Conservation (phyloP, 2,888 invertebrate genomes). For the Blastobasis adustella region DNA sequence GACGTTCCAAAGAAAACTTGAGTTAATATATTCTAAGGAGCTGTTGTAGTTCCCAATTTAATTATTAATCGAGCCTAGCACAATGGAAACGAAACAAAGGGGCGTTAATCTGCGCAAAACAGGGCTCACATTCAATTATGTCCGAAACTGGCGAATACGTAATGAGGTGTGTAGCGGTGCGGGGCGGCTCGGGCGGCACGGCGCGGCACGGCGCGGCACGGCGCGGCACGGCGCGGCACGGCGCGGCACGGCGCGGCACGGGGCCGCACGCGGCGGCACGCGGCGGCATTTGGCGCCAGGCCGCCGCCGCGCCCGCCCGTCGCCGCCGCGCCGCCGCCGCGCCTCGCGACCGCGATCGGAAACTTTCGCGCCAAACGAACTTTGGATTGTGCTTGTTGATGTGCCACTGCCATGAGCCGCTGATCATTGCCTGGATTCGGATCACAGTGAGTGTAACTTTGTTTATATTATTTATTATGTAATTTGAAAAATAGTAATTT, state of each 20-base stretch:
- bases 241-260: background rate
- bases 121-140: conserved; percentile 41
- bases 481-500: too few relatives aligned
- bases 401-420: too few relatives aligned
- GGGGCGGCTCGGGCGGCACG: background rate
- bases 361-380: too few relatives aligned
- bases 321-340: background rate
- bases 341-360: too few relatives aligned
- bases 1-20: background rate
- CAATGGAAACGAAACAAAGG: conserved; percentile 38
- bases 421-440: too few relatives aligned
- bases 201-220: background rate
- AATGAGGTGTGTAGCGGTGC: conserved; percentile 17
- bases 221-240: background rate
- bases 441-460: too few relatives aligned
- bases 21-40: background rate
- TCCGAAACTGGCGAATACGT: conserved; percentile 26
- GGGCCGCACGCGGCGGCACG: background rate
- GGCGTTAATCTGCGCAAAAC: conserved; percentile 36
- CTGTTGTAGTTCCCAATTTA: conserved; percentile 20
- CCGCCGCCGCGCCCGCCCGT: background rate
- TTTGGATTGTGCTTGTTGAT: too few relatives aligned
- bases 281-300: background rate
- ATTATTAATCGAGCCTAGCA: conserved; percentile 32
- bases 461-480: too few relatives aligned